Base-by-base conservation (phyloP, 2,888 invertebrate genomes). In the Vesta saturnalis region DNA sequence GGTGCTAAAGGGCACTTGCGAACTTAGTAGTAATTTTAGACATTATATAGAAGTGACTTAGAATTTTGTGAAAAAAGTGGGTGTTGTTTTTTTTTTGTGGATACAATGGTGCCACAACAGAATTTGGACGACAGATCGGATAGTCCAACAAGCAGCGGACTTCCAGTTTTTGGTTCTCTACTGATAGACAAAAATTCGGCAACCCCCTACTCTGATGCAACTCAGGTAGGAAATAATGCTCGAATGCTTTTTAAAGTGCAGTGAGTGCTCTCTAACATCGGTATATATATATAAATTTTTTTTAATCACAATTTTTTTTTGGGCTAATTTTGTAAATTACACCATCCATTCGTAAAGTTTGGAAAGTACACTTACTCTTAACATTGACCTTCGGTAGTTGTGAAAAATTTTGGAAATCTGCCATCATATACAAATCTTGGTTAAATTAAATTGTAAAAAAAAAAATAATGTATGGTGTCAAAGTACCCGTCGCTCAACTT, bases 151-250 rank as follows among this genome's bases (percentile, higher is more conserved):
- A 87, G 88, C 81, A 89, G 88, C 83, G 89, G 89, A 78, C 86
- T 87, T 77, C 90, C 91, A 75, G 88, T 93, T 81, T 97, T 97
- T 86, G 96, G 97, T 78, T 97, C 96, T 66, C 93, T 94, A 84
- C 89, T 92, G 79, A 93, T 97, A 85, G 92, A 94, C 87, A 92
- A 94, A 85, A 93, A 94, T 84, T 96, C 97, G 30, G 88, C 91
- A 62, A 98, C 97, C 69, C 98, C 98, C 69, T 99, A 99, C 87
- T 95, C 97, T 81, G 98, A 99, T 89, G 98, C 98, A 72, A 99
- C 98, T 79, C 94, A 95, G 94, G 95, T 95, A 88, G 91, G 90
- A 65, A 52, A n/a, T 39, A n/a, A n/a, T 1, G 39, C 39, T n/a
- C 39, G 39, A 39, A 39, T 39, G 12, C 39, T 39, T n/a, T n/a